Evolutionary conservation across 2,113 vertebrate species (phyloP).

Genomic region (Microtus montanus): DNA sequence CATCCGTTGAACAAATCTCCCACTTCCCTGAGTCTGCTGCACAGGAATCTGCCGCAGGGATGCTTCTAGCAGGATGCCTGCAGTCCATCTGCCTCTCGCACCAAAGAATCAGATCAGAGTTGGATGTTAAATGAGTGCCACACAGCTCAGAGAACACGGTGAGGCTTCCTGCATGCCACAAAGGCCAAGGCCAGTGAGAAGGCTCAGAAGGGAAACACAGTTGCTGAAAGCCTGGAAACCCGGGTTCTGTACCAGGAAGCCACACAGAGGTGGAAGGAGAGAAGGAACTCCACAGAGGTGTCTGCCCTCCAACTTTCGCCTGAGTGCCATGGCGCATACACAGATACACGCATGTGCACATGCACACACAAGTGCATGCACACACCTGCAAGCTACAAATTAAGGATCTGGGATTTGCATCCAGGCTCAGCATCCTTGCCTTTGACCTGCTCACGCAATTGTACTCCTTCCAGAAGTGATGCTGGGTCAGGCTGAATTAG

Average conservation of each 20-base stretch:
- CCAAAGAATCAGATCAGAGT: no score
- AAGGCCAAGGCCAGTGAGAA: background rate
- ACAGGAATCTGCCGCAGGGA: rapidly evolving
- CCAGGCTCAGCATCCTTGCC: background rate
- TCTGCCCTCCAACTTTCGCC: background rate
- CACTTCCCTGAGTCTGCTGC: background rate
- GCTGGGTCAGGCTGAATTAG: no score
- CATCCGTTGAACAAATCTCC: background rate
- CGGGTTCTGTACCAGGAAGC: background rate
- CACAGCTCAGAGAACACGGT: background rate
- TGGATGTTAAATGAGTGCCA: background rate
- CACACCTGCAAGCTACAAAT: background rate
- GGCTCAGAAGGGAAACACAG: background rate
- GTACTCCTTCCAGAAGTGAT: background rate
- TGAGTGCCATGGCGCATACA: background rate
- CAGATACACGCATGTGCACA: background rate
- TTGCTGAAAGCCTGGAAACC: background rate
- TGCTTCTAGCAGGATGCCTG: background rate
- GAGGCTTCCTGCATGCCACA: rapidly evolving
- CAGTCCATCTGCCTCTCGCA: background rate
- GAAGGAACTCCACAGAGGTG: background rate
- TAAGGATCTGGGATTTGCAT: background rate
- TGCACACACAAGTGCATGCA: no score
- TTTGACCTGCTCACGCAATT: background rate
- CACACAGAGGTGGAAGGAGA: background rate